Base-by-base conservation (phyloP, 2,113 vertebrate genomes). In the Crypturellus undulatus region DNA sequence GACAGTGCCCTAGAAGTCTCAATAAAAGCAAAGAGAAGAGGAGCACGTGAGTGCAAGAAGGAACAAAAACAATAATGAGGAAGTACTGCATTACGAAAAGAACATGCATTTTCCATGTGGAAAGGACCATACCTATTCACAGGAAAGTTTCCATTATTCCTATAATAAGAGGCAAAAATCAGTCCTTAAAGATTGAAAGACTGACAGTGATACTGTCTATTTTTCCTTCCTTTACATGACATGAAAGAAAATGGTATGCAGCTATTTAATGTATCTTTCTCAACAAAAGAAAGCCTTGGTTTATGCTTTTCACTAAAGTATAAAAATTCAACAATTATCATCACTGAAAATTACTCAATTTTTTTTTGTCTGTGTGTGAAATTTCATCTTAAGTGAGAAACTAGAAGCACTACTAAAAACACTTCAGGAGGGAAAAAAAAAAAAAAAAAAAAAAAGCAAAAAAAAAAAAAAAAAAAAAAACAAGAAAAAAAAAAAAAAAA, bases 51-150 rank as follows among this genome's bases (percentile, higher is more conserved):
- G 28, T 24, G 24, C 30, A 59, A 38, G 49, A 40, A 93, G 25
- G 36, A 70, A 49, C 0, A 4, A n/a, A n/a, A n/a, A n/a, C n/a
- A n/a, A n/a, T n/a, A n/a, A n/a, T 0, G 3, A 84, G 34, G 28
- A 87, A 70, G 13, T 30, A 47, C 4, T 19, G 21, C 19, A 87
- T 9, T 8, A 83, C 4, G 92, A 34, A 26, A 60, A 72, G 47
- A 83, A 36, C 32, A 19, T 1, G 25, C 19, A 10, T 7, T 83
- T 81, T 68, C 49, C 10, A 1, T 0, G 9, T 36, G 38, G 83
- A 30, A 9, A 73, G 24, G 52, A 36, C 24, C 7, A 4, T 20
- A 71, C 43, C 45, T 68, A 14, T 25, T 54, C 56, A 34, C 12
- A 12, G 26, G 45, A 76, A 18, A 15, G 60, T 24, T 45, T 45